Evolutionary conservation across 1,140 invertebrate genomes (phyloP), one percentile per base, ranked within the genome.

Genomic region (Coptotermes formosanus): DNA sequence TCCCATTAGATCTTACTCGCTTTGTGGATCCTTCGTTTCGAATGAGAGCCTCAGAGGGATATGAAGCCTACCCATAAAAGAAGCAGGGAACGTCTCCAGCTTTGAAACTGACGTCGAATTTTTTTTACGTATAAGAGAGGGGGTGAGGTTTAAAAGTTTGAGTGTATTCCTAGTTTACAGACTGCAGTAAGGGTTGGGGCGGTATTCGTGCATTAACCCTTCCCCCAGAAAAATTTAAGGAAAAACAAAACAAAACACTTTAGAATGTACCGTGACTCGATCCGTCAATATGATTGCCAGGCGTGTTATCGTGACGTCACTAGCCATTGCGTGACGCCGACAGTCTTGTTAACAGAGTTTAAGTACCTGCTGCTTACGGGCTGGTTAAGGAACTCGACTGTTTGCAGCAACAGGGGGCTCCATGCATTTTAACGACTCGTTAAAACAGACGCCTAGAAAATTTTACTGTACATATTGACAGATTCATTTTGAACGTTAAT

Each of bases 301-400:
- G 52, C 52, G 52, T 55, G 52, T 55, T 55, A 55, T 55, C 25
- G 64, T 75, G 64, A 75, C 64, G 64, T 75, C 64, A 75, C 64
- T 11, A 2, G n/a, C 25, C 64, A 75, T 75, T 30, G 64, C 64
- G 64, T 75, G 64, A 75, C 64, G n/a, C n/a, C 6, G 64, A 75
- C 64, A 75, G 64, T 75, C 64, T 75, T 75, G 64, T 75, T 75
- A 75, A 30, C 64, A 75, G 64, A 75, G 25, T 75, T 64, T 75
- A 75, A 75, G 64, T 75, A 75, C 64, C 64, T 30, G 64, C 64
- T 75, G 25, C 64, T 75, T 75, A 30, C 59, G 9, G 59, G 19
- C 59, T 64, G 59, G 25, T 25, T 75, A n/a, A 75, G 64, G 64
- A n/a, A 30, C 6, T 30, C 19, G 59, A 64, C 14, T 75, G 64